Base-by-base conservation (phyloP, 2,113 vertebrate genomes). In the Pachypanchax playfairii region DNA sequence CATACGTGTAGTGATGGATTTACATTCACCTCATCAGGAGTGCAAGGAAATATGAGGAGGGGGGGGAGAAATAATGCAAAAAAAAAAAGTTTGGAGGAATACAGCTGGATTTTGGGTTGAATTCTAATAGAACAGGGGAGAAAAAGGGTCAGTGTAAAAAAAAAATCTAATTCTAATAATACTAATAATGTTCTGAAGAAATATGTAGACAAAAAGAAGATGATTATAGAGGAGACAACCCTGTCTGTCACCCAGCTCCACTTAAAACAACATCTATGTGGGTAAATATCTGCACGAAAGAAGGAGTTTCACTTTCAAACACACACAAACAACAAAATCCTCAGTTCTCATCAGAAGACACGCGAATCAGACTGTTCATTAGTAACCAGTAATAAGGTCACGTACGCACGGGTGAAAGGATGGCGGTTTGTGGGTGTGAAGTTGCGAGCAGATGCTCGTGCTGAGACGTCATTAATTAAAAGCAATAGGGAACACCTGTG, bases 311-410 rank as follows among this genome's bases (percentile, higher is more conserved):
- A 55, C 73, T 88, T 62, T 6, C 20, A 9, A 4, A 24, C 33
- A 13, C 22, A 60, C 44, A 25, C 48, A 48, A 43, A 54, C 38
- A 41, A 17, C 51, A 24, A 39, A 64, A n/a, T 18, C 28, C 56
- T n/a, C 52, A 36, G 14, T 20, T 43, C 80, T 81, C 69, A 80
- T 78, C 60, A 33, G 62, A 49, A 7, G 79, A 60, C 47, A 71
- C 81, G 66, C 73, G 67, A 77, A 88, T 88, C 84, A 81, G 62
- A 67, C 67, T 62, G 70, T 79, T 91, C 77, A 87, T 90, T 87
- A 85, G 82, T 76, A 75, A 90, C 43, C 52, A 76, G 78, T 75
- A 68, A 80, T 78, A 84, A 83, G 80, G 78, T 81, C 70, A 54
- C 56, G 55, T 5, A 13, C 5, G 64, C n/a, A 53, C 46, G 43